phyloP scores from a whole-genome alignment of 2,797 vertebrate species.

The Bothrops alternatus region DNA sequence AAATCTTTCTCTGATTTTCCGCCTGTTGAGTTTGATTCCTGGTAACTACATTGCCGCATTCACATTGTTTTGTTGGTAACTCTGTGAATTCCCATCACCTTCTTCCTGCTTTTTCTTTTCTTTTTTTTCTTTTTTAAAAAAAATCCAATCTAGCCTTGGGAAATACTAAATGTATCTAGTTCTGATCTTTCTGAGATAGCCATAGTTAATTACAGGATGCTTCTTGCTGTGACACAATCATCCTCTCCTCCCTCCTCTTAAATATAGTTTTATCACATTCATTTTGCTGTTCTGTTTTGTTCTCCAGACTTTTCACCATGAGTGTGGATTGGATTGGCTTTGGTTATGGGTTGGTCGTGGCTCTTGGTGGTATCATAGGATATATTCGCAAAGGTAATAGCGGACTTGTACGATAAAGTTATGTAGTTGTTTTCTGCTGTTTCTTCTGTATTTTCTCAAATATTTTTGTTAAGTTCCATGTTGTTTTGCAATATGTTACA shows the following conservation, averaged over 20 bases:
- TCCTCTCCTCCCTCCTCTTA: not conserved
- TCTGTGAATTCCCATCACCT: not conserved
- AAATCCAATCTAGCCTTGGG: not conserved
- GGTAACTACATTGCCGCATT: not conserved
- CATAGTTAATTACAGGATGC: not conserved
- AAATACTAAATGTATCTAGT: not conserved
- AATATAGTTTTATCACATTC: not conserved
- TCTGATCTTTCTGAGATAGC: not conserved
- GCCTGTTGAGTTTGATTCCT: not conserved
- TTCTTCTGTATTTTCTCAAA: not conserved
- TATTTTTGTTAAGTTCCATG: not conserved
- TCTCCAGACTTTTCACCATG: constrained; percentile 61
- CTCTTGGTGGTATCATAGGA: constrained; percentile 82
- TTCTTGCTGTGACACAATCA: not conserved
- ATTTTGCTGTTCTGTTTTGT: constrained; percentile 18
- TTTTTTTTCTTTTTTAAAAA: not conserved
- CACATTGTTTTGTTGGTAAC: not conserved
- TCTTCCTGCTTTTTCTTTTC: not conserved
- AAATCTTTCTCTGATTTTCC: not conserved
- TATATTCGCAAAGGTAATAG: constrained; percentile 86
- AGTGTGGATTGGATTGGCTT: constrained; percentile 89
- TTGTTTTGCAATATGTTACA: not conserved
- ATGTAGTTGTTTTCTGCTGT: not conserved
- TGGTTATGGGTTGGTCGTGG: constrained; percentile 81
- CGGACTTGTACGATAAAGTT: not conserved